Conservation (phyloP, 2,888 invertebrate genomes). For the Carabus problematicus region DNA sequence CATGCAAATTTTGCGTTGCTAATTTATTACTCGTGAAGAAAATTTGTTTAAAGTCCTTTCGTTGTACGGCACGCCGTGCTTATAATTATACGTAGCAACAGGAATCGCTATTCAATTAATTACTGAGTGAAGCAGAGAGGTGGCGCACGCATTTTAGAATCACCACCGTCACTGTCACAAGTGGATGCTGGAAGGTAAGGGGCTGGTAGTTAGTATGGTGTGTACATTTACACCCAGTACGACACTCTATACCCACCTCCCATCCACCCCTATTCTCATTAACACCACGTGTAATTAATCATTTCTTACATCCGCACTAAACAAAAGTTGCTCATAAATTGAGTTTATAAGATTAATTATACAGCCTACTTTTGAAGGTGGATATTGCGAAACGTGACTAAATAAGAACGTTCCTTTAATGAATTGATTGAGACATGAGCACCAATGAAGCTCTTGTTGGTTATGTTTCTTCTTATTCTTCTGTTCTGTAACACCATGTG, state of each 20-base stretch:
- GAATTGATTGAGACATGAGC: slow-evolving; percentile 25
- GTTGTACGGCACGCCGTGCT: background rate
- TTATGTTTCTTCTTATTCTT: too few relatives aligned
- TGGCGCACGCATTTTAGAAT: background rate
- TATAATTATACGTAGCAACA: slow-evolving; percentile 11
- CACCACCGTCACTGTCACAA: too few relatives aligned
- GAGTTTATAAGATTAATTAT: slow-evolving; percentile 30
- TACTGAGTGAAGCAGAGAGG: background rate
- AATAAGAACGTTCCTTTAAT: slow-evolving; percentile 19
- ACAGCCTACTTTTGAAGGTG: slow-evolving; percentile 25
- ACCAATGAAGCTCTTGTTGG: too few relatives aligned
- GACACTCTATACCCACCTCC: too few relatives aligned
- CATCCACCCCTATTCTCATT: background rate
- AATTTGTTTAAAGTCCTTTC: slow-evolving; percentile 6
- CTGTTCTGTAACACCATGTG: too few relatives aligned
- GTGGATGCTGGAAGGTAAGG: too few relatives aligned
- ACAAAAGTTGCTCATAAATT: slow-evolving; percentile 31
- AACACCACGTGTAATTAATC: slow-evolving; percentile 14
- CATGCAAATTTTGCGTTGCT: slow-evolving; percentile 27
- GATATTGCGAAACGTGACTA: slow-evolving; percentile 24
- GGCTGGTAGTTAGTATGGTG: too few relatives aligned
- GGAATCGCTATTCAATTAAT: slow-evolving; percentile 17
- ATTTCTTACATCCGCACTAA: slow-evolving; percentile 11
- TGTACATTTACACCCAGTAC: too few relatives aligned
- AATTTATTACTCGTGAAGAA: slow-evolving; percentile 15